Base-by-base conservation (phyloP, 2,113 vertebrate species). In the Phrynosoma platyrhinos region DNA sequence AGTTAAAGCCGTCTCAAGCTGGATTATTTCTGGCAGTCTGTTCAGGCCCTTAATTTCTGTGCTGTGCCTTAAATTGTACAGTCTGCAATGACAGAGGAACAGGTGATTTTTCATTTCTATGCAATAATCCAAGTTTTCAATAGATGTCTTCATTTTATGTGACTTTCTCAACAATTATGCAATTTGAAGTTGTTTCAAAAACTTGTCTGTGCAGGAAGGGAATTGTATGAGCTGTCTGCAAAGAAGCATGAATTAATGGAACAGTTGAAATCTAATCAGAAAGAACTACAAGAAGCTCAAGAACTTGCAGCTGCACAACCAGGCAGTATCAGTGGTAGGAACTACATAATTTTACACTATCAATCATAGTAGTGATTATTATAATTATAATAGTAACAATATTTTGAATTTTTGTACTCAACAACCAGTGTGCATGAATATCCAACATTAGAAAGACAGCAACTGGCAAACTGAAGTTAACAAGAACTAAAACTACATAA, bases 231-330 rank as follows among this genome's bases (percentile, higher is more conserved):
- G 2, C 64, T 81, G 21, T 42, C 36, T 21, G 25, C 8, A 32
- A 87, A 87, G 52, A 81, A 87, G 68, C 52, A 87, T 72, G 21
- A 72, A 66, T 87, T 87, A 58, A n/a, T 80, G 18, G 47, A 71
- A 71, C 72, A 87, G 78, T 80, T 87, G 77, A 23, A 30, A 55
- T 79, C 77, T 40, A 87, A 79, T 58, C 21, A 71, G 66, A 87
- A 87, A 40, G 66, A 87, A n/a, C 52, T 81, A 42, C 47, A 72
- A 40, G 78, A 87, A 80, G 68, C 77, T 81, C 66, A 72, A 27
- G 68, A 5, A 30, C 23, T 80, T 58, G 66, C 77, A 58, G 36
- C 25, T 36, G 40, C 69, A 18, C 66, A 87, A 14, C 85, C 77
- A 72, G 52, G 68, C n/a, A 72, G 68, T 62, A 36, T 87, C 14